Percentiles rank a stretch among this genome's conserved stretches.
These are phyloP conservation scores for Macaria liturata DNA, from an alignment of 2,888 invertebrate genomes.

Conservation along the genomic window DNA sequence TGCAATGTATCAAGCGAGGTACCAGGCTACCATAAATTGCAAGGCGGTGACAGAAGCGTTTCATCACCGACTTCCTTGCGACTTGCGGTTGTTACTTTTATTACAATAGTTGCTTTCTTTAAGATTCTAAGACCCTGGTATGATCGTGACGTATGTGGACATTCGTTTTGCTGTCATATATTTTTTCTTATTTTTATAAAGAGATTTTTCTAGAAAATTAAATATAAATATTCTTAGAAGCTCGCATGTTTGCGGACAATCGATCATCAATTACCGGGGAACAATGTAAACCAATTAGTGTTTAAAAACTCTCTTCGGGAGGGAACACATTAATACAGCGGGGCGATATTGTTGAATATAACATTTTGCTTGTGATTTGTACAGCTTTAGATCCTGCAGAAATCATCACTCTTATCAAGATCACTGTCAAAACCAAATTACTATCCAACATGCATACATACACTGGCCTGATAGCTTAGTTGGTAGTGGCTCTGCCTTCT, in stretches of 20 bases:
- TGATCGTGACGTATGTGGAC: not conserved
- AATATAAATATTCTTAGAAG: no score
- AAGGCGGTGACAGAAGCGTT: conserved; percentile 24
- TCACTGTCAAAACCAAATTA: no score
- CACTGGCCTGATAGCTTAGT: no score
- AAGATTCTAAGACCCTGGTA: conserved; percentile 23
- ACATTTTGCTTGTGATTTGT: no score
- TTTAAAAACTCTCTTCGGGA: conserved; percentile 9
- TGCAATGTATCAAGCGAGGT: conserved; percentile 24
- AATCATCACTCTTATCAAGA: no score
- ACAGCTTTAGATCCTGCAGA: no score
- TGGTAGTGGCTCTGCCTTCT: no score
- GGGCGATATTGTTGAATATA: conserved; percentile 2
- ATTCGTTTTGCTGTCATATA: no score
- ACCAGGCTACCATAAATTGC: conserved; percentile 25
- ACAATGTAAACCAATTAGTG: conserved; percentile 27
- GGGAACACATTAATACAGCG: not conserved
- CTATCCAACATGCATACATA: no score
- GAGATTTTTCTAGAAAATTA: no score
- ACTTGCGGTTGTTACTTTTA: conserved; percentile 20
- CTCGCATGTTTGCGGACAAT: not conserved
- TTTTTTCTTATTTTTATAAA: no score
- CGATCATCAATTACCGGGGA: conserved; percentile 14
- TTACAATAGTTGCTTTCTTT: conserved; percentile 18
- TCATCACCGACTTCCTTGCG: conserved; percentile 24